Evolutionary conservation across 2,888 invertebrate genomes (phyloP), one percentile per base, ranked within the genome.

Genomic region (Pardosa pseudoannulata): DNA sequence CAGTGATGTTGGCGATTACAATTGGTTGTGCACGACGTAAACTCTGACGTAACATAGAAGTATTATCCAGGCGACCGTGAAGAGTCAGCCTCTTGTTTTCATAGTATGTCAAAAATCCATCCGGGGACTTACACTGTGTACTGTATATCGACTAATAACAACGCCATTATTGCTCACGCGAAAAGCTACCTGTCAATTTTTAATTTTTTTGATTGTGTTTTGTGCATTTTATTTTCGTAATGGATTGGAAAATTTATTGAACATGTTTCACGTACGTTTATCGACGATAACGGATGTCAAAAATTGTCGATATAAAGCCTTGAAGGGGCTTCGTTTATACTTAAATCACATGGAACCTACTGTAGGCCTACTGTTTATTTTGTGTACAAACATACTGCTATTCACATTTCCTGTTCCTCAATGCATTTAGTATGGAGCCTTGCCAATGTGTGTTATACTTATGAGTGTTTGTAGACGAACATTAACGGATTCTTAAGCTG

Each of bases 381-480:
- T 78, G 83, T 85, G 65, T 79, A 85, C 83, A 79, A 85, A 85
- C 83, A 85, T 79, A 72, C 31, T 65, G 67, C 36, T 28, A 64
- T 67, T 46, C 46, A 28, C 19, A 46, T 16, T 56, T 23, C 2
- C 41, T 46, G 2, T 56, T 23, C 56, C 1, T 56, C 56, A 23
- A 3, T 56, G 23, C 19, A 56, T 23, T 23, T 56, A 23, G 16
- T 56, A 23, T 56, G 56, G 23, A 23, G 23, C 23, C 2, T 56
- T 23, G 65, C 36, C 46, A 27, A 2, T 27, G 27, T 62, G 16
- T 27, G 27, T 65, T 29, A 70, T 27, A 13, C 31, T 9, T 27
- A 27, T 27, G n/a, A 32, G 11, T 67, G 28, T 32, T 32, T 19
- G 11, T 32, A 19, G n/a, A 32, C 19, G 28, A 67, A 0, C 19